Evolutionary conservation across 2,888 invertebrate genomes (phyloP), one percentile per base, ranked within the genome.

Genomic region (Drosophila eohydei): DNA sequence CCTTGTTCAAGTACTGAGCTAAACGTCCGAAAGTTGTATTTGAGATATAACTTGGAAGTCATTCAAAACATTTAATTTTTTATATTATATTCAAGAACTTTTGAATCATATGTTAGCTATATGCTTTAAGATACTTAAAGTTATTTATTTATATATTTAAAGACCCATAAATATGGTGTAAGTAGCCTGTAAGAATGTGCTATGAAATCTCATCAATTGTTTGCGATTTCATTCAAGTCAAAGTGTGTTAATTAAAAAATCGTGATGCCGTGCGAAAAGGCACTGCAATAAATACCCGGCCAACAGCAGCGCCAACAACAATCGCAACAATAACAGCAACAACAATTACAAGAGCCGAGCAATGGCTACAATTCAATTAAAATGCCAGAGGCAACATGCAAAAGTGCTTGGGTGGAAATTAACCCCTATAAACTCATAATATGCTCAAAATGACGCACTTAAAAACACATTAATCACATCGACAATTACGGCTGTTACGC

Each of bases 391-490:
- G 80, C 62, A 72, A 79, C 76, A 87, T 83, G 79, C 72, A 84
- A 87, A 87, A 84, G 84, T 77, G 67, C 82, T 76, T 71, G 82
- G 73, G 71, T 74, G 80, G 85, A 87, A 89, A 88, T 89, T 88
- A 89, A 88, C 89, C 87, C 87, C 87, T 80, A 88, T 88, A 88
- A 88, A 88, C 78, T 80, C 76, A 88, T 89, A 88, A 89, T 89
- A 85, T 88, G 83, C 88, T 81, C 85, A 85, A 89, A 88, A 89
- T 88, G 85, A 89, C 88, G 85, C 87, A 88, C 89, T 88, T 88
- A 89, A 88, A 88, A 85, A 77, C 81, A 88, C 87, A 89, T 88
- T 88, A 88, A 88, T 88, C 89, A 89, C 85, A 88, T 86, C 87
- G 88, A 89, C 86, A 86, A 86, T 86, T 86, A 88, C 88, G 71